A percentile compares a stretch with the other conserved stretches of the same genome.
phyloP scores from a whole-genome alignment of 1,140 invertebrate species.

The Brachionus calyciflorus region DNA sequence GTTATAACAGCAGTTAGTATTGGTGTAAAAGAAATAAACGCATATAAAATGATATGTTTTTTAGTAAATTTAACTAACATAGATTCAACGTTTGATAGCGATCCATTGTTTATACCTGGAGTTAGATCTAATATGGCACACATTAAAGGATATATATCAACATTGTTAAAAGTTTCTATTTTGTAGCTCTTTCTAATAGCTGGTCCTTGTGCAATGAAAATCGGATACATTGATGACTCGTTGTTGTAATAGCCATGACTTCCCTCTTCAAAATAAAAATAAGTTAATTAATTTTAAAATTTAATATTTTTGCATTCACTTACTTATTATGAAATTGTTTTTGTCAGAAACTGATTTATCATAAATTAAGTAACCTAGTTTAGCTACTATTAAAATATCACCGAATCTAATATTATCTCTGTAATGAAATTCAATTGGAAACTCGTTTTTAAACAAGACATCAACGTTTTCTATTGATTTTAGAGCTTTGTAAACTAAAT shows the following conservation, averaged over 20 bases:
- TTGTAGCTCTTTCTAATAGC: constrained; percentile 64
- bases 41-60: constrained; percentile 55
- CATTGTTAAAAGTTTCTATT: constrained; percentile 65
- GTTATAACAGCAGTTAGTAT: constrained; percentile 13
- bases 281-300: constrained; percentile 52
- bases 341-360: not conserved
- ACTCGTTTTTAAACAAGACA: constrained; percentile 65
- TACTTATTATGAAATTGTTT: constrained; percentile 59
- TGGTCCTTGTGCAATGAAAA: constrained; percentile 70
- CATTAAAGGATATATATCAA: constrained; percentile 67
- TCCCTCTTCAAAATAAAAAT: constrained; percentile 60
- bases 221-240: constrained; percentile 66
- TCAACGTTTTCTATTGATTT: constrained; percentile 61
- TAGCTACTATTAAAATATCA: constrained; percentile 50
- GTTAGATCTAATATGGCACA: not conserved
- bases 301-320: constrained; percentile 50
- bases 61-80: constrained; percentile 58
- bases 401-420: constrained; percentile 64
- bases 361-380: constrained; percentile 50
- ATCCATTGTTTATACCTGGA: constrained; percentile 25
- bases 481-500: constrained; percentile 63
- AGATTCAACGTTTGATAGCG: not conserved
- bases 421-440: constrained; percentile 66
- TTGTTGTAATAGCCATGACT: constrained; percentile 70
- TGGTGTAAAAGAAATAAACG: constrained; percentile 51